A percentile compares a stretch with the other conserved stretches of the same genome.
phyloP scores from a whole-genome alignment of 1,140 invertebrate species.

The Tetramorium simillimum region DNA sequence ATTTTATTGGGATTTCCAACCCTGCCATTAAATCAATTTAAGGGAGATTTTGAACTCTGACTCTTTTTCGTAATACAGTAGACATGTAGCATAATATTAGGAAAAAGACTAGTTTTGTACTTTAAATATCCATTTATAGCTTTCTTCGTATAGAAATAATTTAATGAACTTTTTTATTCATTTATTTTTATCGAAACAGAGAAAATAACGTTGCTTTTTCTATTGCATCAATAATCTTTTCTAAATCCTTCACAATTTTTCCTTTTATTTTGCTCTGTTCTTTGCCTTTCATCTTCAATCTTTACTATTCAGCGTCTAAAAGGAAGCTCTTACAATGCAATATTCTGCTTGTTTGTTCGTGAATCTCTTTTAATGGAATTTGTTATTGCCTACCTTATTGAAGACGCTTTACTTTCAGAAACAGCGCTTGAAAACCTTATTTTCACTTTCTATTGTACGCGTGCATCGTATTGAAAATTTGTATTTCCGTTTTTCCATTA shows the following conservation, averaged over 20 bases:
- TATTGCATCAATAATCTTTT: not conserved
- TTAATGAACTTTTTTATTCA: not conserved
- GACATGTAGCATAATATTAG: not conserved
- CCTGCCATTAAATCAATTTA: not conserved
- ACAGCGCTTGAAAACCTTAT: conserved; percentile 14
- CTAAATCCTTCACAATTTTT: conserved; percentile 13
- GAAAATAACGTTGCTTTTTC: not conserved
- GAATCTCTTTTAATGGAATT: conserved; percentile 56
- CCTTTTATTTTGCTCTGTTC: conserved; percentile 16
- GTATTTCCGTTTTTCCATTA: not conserved
- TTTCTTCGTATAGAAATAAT: not conserved
- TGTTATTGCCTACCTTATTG: conserved; percentile 40
- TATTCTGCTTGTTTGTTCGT: conserved; percentile 45
- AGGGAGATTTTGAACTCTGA: not conserved
- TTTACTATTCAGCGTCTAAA: conserved; percentile 40
- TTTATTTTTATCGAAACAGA: not conserved
- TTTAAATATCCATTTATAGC: not conserved
- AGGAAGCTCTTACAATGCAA: conserved; percentile 34
- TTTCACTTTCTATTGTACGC: conserved; percentile 30
- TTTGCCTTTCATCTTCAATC: conserved; percentile 27
- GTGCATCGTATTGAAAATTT: not conserved
- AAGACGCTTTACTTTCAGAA: conserved; percentile 30
- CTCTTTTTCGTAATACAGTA: not conserved
- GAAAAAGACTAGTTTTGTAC: not conserved
- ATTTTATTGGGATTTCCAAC: not conserved